Conservation (phyloP, 1,140 invertebrate species). For the Acyrthosiphon pisum region DNA sequence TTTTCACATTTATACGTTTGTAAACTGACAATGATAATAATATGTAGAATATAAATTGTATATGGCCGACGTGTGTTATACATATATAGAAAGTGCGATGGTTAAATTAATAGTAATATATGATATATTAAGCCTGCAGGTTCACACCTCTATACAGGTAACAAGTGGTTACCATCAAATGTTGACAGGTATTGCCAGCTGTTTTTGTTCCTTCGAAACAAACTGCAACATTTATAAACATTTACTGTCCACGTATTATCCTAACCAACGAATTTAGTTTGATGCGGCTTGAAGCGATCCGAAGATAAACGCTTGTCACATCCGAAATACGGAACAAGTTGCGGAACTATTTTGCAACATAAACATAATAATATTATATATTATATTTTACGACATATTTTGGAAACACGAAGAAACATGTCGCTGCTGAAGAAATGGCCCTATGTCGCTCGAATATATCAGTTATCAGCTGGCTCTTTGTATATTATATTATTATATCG, state of each 20-base stretch:
- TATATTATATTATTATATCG: neutral
- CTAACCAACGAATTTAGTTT: neutral
- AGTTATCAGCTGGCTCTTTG: no score
- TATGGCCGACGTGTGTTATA: no score
- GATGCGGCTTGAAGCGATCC: no score
- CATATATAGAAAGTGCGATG: neutral
- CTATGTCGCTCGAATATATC: no score
- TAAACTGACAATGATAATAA: neutral
- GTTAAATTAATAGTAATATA: neutral
- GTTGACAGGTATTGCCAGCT: neutral
- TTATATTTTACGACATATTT: no score
- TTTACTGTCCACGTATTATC: neutral
- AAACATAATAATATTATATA: no score
- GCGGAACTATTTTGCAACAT: no score
- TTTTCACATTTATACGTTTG: neutral
- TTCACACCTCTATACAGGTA: neutral
- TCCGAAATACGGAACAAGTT: no score
- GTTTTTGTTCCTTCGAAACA: neutral
- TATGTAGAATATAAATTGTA: neutral
- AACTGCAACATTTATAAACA: neutral
- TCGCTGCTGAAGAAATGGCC: no score
- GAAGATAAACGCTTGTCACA: no score
- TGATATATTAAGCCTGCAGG: neutral
- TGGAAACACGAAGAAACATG: no score
- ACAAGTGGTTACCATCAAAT: no score